These are phyloP conservation scores for Gorsachius goisagi DNA, from an alignment of 2,113 vertebrate species.

Conservation along the genomic window DNA sequence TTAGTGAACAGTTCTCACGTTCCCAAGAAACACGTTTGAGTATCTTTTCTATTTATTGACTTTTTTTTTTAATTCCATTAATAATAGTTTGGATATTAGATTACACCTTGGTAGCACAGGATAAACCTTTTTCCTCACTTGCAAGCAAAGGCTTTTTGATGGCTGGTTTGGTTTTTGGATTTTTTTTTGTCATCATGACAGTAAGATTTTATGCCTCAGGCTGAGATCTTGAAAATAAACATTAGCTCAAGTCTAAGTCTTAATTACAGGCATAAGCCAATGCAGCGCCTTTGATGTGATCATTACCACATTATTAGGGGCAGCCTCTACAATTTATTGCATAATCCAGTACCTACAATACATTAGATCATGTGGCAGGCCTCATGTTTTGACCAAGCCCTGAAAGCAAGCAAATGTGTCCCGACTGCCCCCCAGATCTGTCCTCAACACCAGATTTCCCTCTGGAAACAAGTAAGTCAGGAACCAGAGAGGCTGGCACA, in stretches of 20 bases:
- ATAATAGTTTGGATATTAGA: not conserved
- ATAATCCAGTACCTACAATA: not conserved
- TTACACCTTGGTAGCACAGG: not conserved
- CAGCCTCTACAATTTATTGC: not conserved
- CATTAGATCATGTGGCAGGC: rapidly evolving
- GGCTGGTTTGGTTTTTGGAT: too few species aligned
- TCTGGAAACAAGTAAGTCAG: not conserved
- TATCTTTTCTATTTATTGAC: not conserved
- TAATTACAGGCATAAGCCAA: not conserved
- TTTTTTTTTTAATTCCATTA: too few species aligned
- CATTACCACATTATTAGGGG: not conserved
- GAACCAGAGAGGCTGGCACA: not conserved
- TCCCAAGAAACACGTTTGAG: not conserved
- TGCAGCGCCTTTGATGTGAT: not conserved
- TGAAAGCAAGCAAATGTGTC: not conserved
- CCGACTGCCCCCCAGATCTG: not conserved
- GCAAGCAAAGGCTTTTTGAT: not conserved
- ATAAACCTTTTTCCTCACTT: not conserved
- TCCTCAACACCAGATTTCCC: not conserved
- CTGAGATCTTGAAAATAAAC: not conserved
- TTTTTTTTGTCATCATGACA: rapidly evolving
- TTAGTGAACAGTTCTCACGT: not conserved
- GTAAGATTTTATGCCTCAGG: not conserved
- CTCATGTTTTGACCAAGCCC: not conserved
- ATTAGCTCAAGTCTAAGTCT: not conserved